Evolutionary conservation across 2,113 vertebrate genomes (phyloP).

Genomic region (Rattus norvegicus): GRCr8 NC_086026.1:100225501-100226000

Average conservation of each 20-base stretch:
- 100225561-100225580: too few species aligned
- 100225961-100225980: conserved; percentile 78
- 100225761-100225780: not conserved
- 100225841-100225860: conserved; percentile 72
- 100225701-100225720: not conserved
- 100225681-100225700: not conserved
- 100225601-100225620: not conserved
- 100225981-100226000: conserved; percentile 84
- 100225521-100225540: not conserved
- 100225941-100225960: conserved; percentile 90
- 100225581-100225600: not conserved
- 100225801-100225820: not conserved
- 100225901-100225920: conserved; percentile 79
- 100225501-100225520: not conserved
- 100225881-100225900: conserved; percentile 91
- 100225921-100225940: conserved; percentile 89
- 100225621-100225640: not conserved
- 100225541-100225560: not conserved
- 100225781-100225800: not conserved
- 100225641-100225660: not conserved
- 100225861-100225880: conserved; percentile 83
- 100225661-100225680: not conserved
- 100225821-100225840: not conserved
- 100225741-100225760: not conserved
- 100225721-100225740: not conserved